Evolutionary conservation across 2,797 vertebrate species (phyloP).

Genomic region (Sebastolobus altivelis): DNA sequence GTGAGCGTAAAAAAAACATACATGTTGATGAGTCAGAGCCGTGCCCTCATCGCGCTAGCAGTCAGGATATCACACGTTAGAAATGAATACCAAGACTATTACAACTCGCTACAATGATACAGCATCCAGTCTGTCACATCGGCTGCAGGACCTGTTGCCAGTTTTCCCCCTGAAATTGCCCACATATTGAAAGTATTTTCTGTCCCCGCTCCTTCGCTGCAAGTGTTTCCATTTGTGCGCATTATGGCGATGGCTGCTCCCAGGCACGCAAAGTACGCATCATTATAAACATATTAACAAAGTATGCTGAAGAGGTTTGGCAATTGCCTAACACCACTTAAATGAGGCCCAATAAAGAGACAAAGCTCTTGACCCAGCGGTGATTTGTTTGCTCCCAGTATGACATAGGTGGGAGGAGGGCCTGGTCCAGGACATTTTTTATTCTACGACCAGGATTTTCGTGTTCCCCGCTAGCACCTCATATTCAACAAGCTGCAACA

Average conservation of each 20-base stretch:
- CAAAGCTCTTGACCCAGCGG: slow-evolving; percentile 38
- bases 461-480: slow-evolving; percentile 42
- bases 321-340: slow-evolving; percentile 49
- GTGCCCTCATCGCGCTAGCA: not conserved
- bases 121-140: slow-evolving; percentile 32
- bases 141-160: slow-evolving; percentile 49
- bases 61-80: not conserved
- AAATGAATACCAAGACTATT: slow-evolving; percentile 26
- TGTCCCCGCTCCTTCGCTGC: slow-evolving; percentile 48
- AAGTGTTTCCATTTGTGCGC: slow-evolving; percentile 78
- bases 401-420: slow-evolving; percentile 43
- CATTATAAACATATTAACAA: slow-evolving; percentile 71
- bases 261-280: slow-evolving; percentile 55
- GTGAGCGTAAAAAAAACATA: slow-evolving; percentile 58
- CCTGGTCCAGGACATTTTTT: slow-evolving; percentile 30
- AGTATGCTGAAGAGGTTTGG: slow-evolving; percentile 50
- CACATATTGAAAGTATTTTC: slow-evolving; percentile 79
- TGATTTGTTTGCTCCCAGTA: slow-evolving; percentile 33
- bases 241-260: slow-evolving; percentile 47
- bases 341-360: slow-evolving; percentile 50
- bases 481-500: slow-evolving; percentile 64
- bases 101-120: slow-evolving; percentile 13
- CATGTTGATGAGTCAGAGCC: not conserved
- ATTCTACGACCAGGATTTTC: slow-evolving; percentile 32
- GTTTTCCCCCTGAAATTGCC: slow-evolving; percentile 53